Percentiles rank a stretch among this genome's conserved stretches.
Evolutionary conservation across 2,797 vertebrate genomes (phyloP).

Genomic region (Hippopotamyrus pictus): DNA sequence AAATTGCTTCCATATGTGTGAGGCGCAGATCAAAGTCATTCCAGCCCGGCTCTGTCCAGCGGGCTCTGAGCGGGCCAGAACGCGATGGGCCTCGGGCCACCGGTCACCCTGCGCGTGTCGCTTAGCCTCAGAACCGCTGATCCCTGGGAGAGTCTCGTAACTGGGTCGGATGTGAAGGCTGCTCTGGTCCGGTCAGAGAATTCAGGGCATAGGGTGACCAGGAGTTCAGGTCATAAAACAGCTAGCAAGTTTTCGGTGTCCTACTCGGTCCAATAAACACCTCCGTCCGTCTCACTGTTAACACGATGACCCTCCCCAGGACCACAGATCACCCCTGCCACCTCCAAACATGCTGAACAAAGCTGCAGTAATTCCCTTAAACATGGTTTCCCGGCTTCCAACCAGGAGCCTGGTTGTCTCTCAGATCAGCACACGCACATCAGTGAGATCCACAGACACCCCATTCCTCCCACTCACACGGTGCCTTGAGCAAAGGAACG

Average conservation of each 20-base stretch:
- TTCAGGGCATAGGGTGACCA: background rate
- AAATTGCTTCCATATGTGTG: conserved; percentile 84
- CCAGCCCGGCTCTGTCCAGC: conserved; percentile 60
- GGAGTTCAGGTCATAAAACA: background rate
- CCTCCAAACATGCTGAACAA: background rate
- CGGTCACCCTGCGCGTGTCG: conserved; percentile 53
- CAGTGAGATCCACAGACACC: background rate
- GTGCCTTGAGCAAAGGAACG: background rate
- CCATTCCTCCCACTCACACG: background rate
- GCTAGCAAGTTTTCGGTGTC: background rate
- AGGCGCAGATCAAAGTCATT: conserved; percentile 71
- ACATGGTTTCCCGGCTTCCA: background rate
- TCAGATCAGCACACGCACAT: background rate
- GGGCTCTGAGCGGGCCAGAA: conserved; percentile 64
- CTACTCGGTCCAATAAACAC: background rate
- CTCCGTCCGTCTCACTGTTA: background rate
- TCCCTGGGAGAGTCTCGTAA: background rate
- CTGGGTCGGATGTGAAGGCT: conserved; percentile 42
- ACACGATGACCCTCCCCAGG: background rate
- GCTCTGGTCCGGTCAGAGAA: background rate
- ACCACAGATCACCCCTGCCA: background rate
- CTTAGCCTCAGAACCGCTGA: conserved; percentile 29
- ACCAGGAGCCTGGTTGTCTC: background rate
- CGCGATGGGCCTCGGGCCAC: conserved; percentile 64
- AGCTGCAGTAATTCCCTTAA: background rate